A percentile compares a stretch with the other conserved stretches of the same genome.
phyloP scores from a whole-genome alignment of 2,888 invertebrate genomes.

The Agrotis ipsilon region DNA sequence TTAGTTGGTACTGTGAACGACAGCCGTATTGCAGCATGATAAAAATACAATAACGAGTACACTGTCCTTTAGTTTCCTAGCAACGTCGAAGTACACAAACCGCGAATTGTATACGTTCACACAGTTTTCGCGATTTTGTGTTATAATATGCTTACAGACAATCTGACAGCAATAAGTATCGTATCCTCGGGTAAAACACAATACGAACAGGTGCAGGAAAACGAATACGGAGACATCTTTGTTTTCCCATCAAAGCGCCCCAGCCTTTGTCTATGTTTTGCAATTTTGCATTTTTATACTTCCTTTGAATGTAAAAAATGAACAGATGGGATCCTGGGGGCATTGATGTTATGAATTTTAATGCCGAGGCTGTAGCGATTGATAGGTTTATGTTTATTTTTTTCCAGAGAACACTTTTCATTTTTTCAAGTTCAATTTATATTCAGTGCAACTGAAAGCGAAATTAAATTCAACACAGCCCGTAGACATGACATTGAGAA shows the following conservation, averaged over 20 bases:
- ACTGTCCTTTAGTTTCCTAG: constrained; percentile 64
- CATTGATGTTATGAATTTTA: constrained; percentile 47
- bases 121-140: constrained; percentile 27
- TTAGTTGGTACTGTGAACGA: constrained; percentile 36
- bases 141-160: constrained; percentile 3
- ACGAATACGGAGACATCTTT: constrained; percentile 35
- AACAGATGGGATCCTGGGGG: constrained; percentile 21
- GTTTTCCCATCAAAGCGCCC: constrained; percentile 49
- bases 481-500: constrained; percentile 48
- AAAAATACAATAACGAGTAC: constrained; percentile 50
- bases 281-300: constrained; percentile 51
- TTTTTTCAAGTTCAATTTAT: constrained; percentile 12
- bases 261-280: constrained; percentile 29
- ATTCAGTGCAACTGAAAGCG: constrained; percentile 34
- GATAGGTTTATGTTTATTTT: constrained; percentile 3
- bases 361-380: constrained; percentile 17
- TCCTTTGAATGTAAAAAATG: constrained; percentile 25
- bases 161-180: constrained; percentile 13
- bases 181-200: constrained; percentile 18
- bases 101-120: constrained; percentile 26
- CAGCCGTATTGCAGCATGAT: constrained; percentile 51
- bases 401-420: no score
- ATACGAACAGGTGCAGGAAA: constrained; percentile 25
- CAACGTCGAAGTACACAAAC: constrained; percentile 65
- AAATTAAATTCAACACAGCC: constrained; percentile 39